Evolutionary conservation across 2,113 vertebrate genomes (phyloP), one percentile per base, ranked within the genome.

Genomic region (Struthidea cinerea): DNA sequence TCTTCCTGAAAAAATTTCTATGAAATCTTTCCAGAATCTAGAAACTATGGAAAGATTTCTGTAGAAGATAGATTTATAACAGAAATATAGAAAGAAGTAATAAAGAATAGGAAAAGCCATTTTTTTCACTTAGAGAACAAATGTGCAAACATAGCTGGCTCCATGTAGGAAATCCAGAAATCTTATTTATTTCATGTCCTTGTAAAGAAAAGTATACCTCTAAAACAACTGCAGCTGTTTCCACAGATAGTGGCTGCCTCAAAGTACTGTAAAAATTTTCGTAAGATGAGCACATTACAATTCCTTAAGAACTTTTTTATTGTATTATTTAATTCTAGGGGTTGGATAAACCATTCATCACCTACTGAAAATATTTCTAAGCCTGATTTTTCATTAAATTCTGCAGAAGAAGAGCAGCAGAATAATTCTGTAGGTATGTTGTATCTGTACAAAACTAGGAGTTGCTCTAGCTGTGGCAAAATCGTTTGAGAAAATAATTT

Each of bases 351-450:
- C 23, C 44, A 16, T 73, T 73, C 77, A 24, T 13, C 68, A 50
- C 68, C 84, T 85, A 41, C 70, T 81, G 61, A 60, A 92, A 63
- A 47, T 82, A 77, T 70, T 93, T 60, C 74, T 49, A 60, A 95
- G 21, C 15, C 84, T 75, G 55, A 0, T 81, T 76, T 90, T 96
- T 52, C 76, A 71, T 37, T 63, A 60, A 67, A 84, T 83, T n/a
- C 59, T 80, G 57, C 70, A 59, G 24, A 28, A 90, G 81, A 86
- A 46, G 70, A 52, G 49, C 35, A 83, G 46, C 79, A 92, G 28
- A 67, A 63, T 89, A 84, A 67, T 64, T 81, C 64, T 78, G 20
- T 37, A 96, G 97, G 98, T 98, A 98, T 52, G 97, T 91, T 96
- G 63, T 97, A 97, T 59, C 92, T 97, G 68, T 67, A 42, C 15